phyloP scores from a whole-genome alignment of 2,113 vertebrate genomes.

The Oxyruncus cristatus region DNA sequence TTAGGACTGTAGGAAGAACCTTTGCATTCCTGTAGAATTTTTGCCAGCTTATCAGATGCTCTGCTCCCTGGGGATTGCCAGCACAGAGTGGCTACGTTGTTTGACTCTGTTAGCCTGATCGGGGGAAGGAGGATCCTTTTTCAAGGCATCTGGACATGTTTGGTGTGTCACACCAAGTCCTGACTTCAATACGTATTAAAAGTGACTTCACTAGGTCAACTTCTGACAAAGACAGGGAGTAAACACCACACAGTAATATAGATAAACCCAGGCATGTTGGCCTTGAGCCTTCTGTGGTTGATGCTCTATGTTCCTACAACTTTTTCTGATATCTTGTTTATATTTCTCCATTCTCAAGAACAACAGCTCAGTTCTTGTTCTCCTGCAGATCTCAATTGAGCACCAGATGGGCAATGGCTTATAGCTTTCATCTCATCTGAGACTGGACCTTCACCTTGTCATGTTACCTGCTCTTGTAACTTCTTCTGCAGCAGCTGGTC shows the following conservation, averaged over 20 bases:
- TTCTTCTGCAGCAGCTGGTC: background rate
- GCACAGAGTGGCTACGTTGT: background rate
- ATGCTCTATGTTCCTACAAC: background rate
- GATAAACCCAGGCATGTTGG: background rate
- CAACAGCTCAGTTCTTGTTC: background rate
- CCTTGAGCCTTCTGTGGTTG: background rate
- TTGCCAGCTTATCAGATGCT: background rate
- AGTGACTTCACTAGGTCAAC: background rate
- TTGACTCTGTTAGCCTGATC: background rate
- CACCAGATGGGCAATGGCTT: background rate
- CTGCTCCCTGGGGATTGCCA: background rate
- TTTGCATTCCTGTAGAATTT: background rate
- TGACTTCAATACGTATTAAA: background rate
- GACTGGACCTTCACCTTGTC: background rate
- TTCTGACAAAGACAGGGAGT: background rate
- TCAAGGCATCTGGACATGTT: background rate
- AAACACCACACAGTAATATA: fast-evolving
- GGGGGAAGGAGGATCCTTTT: background rate
- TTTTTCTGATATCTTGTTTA: conserved; percentile 1
- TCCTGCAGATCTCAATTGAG: background rate
- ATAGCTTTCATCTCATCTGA: background rate
- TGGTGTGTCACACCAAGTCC: background rate
- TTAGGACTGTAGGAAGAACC: background rate
- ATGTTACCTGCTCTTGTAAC: background rate
- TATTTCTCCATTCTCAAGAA: background rate